These are phyloP conservation scores for Mimas tiliae DNA, from an alignment of 2,888 invertebrate species.

Conservation along the genomic window DNA sequence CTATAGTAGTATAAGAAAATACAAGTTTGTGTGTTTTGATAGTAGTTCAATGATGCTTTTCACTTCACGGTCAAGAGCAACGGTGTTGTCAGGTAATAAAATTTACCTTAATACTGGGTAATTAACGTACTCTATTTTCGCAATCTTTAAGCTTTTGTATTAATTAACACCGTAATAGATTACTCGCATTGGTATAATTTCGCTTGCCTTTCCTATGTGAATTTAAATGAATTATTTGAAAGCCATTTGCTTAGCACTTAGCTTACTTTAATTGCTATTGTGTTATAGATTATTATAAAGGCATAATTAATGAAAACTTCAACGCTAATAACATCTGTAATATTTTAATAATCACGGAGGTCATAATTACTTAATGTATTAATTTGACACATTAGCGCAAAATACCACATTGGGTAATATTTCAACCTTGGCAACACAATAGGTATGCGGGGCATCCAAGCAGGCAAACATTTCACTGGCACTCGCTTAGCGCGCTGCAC, in stretches of 20 bases:
- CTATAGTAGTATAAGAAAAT: constrained; percentile 30
- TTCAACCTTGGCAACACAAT: constrained; percentile 35
- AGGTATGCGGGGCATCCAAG: constrained; percentile 24
- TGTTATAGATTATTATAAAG: background rate
- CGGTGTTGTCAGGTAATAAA: constrained; percentile 55
- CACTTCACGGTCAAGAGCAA: constrained; percentile 80
- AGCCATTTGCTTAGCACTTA: too few relatives aligned
- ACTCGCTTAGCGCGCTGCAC: constrained; percentile 42
- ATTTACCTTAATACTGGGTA: constrained; percentile 40
- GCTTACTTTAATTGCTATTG: background rate
- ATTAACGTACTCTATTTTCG: constrained; percentile 23
- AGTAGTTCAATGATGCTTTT: constrained; percentile 67
- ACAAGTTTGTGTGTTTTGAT: constrained; percentile 43
- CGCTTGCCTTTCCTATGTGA: too few relatives aligned
- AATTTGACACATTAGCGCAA: background rate
- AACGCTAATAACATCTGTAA: too few relatives aligned
- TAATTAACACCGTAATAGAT: background rate
- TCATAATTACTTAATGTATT: background rate
- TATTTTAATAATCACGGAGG: too few relatives aligned
- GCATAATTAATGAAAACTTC: background rate
- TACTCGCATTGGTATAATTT: background rate
- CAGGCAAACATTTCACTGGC: constrained; percentile 33
- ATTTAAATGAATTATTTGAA: background rate
- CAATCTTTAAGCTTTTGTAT: background rate
- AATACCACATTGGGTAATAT: constrained; percentile 11